Conservation (phyloP, 2,888 invertebrate species). For the Tribolium freemani region DNA sequence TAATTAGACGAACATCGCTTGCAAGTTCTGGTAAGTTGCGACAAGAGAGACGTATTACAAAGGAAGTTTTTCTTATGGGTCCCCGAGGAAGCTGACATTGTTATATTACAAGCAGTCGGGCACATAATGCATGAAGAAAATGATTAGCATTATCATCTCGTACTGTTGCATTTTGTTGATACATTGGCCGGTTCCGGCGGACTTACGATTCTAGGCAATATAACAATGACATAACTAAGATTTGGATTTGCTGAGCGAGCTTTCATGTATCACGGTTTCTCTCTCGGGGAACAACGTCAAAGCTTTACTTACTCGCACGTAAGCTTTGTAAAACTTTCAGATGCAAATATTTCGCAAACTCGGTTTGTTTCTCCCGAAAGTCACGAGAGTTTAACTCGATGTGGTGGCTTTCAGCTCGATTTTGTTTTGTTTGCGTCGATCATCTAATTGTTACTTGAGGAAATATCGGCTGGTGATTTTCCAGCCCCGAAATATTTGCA, state of each 20-base stretch:
- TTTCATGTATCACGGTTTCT: conserved; percentile 34
- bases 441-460: neutral
- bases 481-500: conserved; percentile 13
- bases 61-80: conserved; percentile 16
- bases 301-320: conserved; percentile 40
- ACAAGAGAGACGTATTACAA: conserved; percentile 2
- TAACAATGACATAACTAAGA: conserved; percentile 39
- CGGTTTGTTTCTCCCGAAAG: conserved; percentile 33
- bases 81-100: conserved; percentile 17
- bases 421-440: neutral
- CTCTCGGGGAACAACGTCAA: conserved; percentile 39
- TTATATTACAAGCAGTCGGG: conserved; percentile 17
- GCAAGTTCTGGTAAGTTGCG: conserved; percentile 8
- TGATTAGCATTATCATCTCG: conserved; percentile 26
- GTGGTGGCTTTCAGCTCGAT: conserved; percentile 3
- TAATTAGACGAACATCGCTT: conserved; percentile 20
- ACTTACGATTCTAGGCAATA: conserved; percentile 13
- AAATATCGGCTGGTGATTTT: conserved; percentile 5
- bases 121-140: conserved; percentile 21
- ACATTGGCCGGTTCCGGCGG: conserved; percentile 10
- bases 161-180: conserved; percentile 23
- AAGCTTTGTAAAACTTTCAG: conserved; percentile 43
- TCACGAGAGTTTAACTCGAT: conserved; percentile 18
- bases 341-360: conserved; percentile 42
- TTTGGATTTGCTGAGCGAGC: conserved; percentile 34